Percentiles rank a stretch among this genome's conserved stretches.
These are phyloP conservation scores for Stomatorhinus walkeri DNA, from an alignment of 2,797 vertebrate species.

Conservation along the genomic window DNA sequence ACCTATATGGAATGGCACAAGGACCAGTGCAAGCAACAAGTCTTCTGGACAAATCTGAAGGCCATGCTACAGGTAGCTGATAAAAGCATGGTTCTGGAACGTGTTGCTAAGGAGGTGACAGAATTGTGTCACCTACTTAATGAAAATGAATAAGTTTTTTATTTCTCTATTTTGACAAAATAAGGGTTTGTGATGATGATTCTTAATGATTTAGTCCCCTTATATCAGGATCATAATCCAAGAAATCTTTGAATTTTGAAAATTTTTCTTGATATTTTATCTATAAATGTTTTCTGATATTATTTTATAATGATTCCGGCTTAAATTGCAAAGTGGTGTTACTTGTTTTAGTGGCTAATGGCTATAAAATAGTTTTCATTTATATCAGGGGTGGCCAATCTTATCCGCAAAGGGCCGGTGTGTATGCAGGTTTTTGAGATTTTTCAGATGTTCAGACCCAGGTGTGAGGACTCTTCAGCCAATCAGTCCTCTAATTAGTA, in stretches of 20 bases:
- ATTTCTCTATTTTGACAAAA: background rate
- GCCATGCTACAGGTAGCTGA: slow-evolving; percentile 20
- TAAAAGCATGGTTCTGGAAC: slow-evolving; percentile 4
- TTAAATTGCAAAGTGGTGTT: background rate
- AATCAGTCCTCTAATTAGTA: no score
- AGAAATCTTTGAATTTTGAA: background rate
- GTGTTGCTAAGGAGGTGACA: slow-evolving; percentile 14
- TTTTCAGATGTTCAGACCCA: no score
- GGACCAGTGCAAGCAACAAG: slow-evolving; percentile 52
- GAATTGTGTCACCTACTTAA: background rate
- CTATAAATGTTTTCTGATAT: background rate
- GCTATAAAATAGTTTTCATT: background rate
- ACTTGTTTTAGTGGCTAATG: background rate
- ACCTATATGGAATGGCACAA: slow-evolving; percentile 62
- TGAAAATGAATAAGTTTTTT: background rate
- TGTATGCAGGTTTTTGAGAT: no score
- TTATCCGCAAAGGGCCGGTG: no score
- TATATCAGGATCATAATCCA: background rate
- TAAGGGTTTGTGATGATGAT: background rate
- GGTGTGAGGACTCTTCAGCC: no score
- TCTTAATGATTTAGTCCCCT: background rate
- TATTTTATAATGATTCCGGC: background rate
- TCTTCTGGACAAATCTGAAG: slow-evolving; percentile 59
- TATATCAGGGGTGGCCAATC: background rate
- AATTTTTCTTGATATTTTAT: background rate